phyloP scores from a whole-genome alignment of 2,113 vertebrate genomes.

The Phylloscopus whistleri region DNA sequence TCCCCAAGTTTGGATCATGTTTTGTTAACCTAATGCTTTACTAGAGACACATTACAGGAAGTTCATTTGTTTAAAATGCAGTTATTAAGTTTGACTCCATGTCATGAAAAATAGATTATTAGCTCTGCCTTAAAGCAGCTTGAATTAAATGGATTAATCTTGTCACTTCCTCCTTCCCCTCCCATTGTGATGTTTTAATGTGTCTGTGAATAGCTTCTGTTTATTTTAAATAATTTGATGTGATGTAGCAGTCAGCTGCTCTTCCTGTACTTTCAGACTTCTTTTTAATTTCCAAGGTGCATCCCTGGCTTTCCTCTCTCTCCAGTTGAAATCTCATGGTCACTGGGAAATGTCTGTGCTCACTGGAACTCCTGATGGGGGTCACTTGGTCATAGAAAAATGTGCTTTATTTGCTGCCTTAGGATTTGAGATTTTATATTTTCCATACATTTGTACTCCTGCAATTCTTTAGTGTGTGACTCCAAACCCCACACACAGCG shows the following conservation, averaged over 20 bases:
- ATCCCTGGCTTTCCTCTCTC: neutral
- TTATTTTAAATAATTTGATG: neutral
- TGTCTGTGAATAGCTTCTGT: neutral
- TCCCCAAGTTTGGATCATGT: neutral
- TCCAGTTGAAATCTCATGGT: neutral
- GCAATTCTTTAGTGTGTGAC: no score
- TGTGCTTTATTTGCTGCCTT: neutral
- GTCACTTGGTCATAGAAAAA: neutral
- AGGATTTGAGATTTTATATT: neutral
- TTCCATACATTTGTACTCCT: accelerated
- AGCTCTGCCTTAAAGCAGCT: neutral
- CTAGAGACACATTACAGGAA: neutral
- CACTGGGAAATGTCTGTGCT: neutral
- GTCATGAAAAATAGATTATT: conserved; percentile 3
- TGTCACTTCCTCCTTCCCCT: neutral
- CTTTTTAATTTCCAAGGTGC: neutral
- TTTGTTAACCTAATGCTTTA: neutral
- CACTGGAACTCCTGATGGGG: accelerated
- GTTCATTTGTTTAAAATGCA: neutral
- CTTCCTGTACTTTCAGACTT: neutral
- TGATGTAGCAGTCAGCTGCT: neutral
- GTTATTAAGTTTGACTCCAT: neutral
- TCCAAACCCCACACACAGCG: no score
- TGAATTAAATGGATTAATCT: neutral
- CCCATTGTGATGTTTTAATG: neutral